phyloP scores from a whole-genome alignment of 2,888 invertebrate genomes.

The Listrodromus nycthemerus region DNA sequence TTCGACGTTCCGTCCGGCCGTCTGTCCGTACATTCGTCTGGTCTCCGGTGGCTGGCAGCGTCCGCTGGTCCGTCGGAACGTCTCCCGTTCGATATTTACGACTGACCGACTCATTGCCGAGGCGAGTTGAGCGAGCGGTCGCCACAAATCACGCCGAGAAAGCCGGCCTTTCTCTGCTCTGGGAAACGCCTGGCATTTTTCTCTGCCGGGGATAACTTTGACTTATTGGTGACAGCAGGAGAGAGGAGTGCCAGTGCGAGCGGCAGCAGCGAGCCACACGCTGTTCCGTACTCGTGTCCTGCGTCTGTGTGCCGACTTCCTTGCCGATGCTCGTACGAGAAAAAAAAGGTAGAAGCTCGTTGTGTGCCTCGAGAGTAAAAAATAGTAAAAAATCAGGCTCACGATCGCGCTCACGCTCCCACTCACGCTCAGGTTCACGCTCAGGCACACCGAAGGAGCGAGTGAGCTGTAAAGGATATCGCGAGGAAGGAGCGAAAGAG shows the following conservation, averaged over 20 bases:
- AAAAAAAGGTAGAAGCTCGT: constrained; percentile 21
- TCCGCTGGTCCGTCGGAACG: constrained; percentile 75
- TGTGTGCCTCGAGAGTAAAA: constrained; percentile 40
- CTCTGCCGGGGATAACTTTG: constrained; percentile 84
- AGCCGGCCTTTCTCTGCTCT: constrained; percentile 83
- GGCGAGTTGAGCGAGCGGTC: constrained; percentile 83
- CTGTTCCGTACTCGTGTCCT: constrained; percentile 16
- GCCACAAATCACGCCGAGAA: constrained; percentile 84
- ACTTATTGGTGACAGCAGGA: constrained; percentile 83
- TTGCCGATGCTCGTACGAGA: constrained; percentile 5
- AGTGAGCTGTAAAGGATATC: constrained; percentile 62
- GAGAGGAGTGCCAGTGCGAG: constrained; percentile 65
- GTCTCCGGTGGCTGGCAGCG: constrained; percentile 58
- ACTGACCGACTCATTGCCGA: constrained; percentile 84
- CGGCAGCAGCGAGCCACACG: constrained; percentile 27
- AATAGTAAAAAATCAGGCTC: constrained; percentile 18
- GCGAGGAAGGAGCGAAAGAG: constrained; percentile 63
- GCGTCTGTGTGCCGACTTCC: constrained; percentile 58
- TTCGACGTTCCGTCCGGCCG: constrained; percentile 59
- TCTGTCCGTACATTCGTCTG: constrained; percentile 62
- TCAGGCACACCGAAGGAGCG: constrained; percentile 48
- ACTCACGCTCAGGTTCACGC: constrained; percentile 3
- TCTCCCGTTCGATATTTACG: constrained; percentile 82
- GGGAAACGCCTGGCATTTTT: constrained; percentile 85
- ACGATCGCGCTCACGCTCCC: neutral